Base-by-base conservation (phyloP, 1,140 invertebrate genomes). In the Fopius arisanus region DNA sequence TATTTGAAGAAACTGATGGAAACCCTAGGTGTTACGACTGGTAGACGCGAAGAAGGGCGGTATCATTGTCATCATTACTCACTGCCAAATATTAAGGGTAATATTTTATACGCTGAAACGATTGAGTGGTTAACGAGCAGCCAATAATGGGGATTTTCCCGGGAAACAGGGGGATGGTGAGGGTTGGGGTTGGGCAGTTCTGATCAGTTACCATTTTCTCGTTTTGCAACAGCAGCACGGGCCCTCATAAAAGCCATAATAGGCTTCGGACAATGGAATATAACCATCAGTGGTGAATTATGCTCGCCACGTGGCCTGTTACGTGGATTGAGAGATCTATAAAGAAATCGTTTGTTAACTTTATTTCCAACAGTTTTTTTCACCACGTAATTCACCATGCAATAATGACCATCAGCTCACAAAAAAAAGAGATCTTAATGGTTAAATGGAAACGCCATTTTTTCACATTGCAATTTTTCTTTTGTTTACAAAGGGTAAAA, bases 251-350 rank as follows among this genome's bases (percentile, higher is more conserved):
- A 77, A 68, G 69, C 75, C 67, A 77, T 84, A 83, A 84, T 85
- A 79, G 81, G 79, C 71, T 65, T 65, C 67, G 74, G 75, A 84
- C 82, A 86, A 85, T 84, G 78, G 82, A 81, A 84, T 80, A 81
- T 78, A 82, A 80, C 79, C 79, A 84, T 86, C 79, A 82, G 79
- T 77, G 78, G 81, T 82, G 80, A 85, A 85, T 84, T 84, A 86
- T 86, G 79, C 79, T 40, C 69, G 73, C 70, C 83, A 85, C 84
- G 83, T 86, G 85, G 37, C 66, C 12, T 70, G 41, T 40, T 72
- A 63, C 65, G 26, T 21, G 14, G 59, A 65, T 40, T 67, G 43
- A 59, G 82, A 48, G 1, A 48, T 48, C 43, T 19, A 83, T 83
- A 82, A 82, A 85, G 80, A 84, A 79, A 81, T 83, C 78, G 78